Base-by-base conservation (phyloP, 2,113 vertebrate genomes). In the Parus major region DNA sequence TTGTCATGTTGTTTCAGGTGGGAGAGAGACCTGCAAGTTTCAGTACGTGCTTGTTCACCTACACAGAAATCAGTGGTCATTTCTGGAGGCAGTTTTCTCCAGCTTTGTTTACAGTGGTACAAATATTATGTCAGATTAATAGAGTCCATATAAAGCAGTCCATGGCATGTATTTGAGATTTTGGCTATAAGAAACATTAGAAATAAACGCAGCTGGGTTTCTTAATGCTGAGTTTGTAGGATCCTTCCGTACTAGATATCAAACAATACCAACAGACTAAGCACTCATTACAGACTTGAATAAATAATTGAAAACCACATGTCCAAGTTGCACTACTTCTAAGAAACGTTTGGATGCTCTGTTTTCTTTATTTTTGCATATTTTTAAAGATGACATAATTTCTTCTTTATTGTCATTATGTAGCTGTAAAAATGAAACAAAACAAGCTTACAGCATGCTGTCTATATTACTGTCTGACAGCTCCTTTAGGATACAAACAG, bases 381-480 rank as follows among this genome's bases (percentile, higher is more conserved):
- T 78, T 92, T 90, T 91, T 29, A 77, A 89, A 64, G 33, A 60
- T 95, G 29, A 85, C 33, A 55, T 85, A 72, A 87, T 93, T 94
- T 95, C 42, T 60, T 65, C 39, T 80, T 59, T 80, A 25, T 81
- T 93, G 83, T 46, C 47, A 10, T 63, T 80, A 70, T 73, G 71
- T 77, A 59, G 33, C 56, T 81, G 56, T 69, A 79, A 92, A 96
- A 92, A 88, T 35, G 19, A 92, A 92, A 91, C 29, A 36, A 88
- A 92, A 90, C 50, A 73, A 88, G 18, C 52, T 75, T 70, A 68
- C 24, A 92, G 46, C 33, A 50, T 70, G 15, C 75, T 90, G 71
- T 75, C 75, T 92, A 24, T 63, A 93, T 69, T 91, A 42, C 50
- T 41, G 66, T 83, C 79, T 94, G 82, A 72, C 47, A 88, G 73